A percentile compares a stretch with the other conserved stretches of the same genome.
These are phyloP conservation scores for Manis crassicaudata DNA, from an alignment of 2,797 vertebrate species.

Conservation along the genomic window DNA sequence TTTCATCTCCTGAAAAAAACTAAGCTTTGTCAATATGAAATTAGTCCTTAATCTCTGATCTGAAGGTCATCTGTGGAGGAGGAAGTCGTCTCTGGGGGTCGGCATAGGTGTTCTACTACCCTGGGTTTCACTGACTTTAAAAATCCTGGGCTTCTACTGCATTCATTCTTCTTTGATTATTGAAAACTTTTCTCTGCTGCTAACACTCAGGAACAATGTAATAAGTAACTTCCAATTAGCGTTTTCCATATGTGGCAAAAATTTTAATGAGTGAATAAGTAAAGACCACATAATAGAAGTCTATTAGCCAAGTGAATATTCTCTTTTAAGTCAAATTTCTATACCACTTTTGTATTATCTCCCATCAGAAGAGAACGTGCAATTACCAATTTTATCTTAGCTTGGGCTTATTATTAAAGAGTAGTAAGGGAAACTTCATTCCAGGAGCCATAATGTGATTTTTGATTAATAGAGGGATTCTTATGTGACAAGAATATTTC, in stretches of 20 bases:
- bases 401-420: slow-evolving; percentile 87
- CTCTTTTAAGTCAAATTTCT: slow-evolving; percentile 88
- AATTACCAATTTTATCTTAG: slow-evolving; percentile 92
- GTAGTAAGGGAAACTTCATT: slow-evolving; percentile 90
- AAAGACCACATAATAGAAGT: slow-evolving; percentile 88
- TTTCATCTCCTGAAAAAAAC: not conserved
- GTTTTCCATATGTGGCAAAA: slow-evolving; percentile 86
- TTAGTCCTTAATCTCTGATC: slow-evolving; percentile 41
- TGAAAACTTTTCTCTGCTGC: slow-evolving; percentile 82
- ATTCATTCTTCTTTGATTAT: slow-evolving; percentile 83
- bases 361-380: slow-evolving; percentile 88
- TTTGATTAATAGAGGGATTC: slow-evolving; percentile 90
- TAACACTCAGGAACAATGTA: slow-evolving; percentile 85
- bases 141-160: slow-evolving; percentile 56
- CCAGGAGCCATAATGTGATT: slow-evolving; percentile 89
- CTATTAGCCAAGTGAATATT: slow-evolving; percentile 89
- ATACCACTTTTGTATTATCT: slow-evolving; percentile 88
- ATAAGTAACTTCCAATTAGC: slow-evolving; percentile 90
- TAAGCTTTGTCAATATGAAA: slow-evolving; percentile 32
- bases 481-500: slow-evolving; percentile 92
- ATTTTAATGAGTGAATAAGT: slow-evolving; percentile 87
- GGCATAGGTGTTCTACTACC: not conserved
- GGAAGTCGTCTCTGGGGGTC: not conserved
- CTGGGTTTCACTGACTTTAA: not conserved
- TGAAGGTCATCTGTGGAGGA: slow-evolving; percentile 57